Evolutionary conservation across 2,888 invertebrate genomes (phyloP).

Genomic region (Sipha maydis): DNA sequence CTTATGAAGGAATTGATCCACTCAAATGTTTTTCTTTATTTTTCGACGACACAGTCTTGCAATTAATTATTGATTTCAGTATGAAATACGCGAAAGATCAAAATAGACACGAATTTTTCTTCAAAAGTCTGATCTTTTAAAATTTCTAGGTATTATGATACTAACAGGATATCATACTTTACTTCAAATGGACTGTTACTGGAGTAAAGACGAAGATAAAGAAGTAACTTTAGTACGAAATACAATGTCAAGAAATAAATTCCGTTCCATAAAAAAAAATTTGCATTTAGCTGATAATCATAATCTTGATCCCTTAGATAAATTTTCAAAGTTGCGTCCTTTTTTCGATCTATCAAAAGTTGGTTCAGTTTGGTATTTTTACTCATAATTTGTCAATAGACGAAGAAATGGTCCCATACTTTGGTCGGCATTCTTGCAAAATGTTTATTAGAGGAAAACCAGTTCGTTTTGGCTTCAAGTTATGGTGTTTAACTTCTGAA

Average conservation of each 20-base stretch:
- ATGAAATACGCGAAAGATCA: too few relatives aligned
- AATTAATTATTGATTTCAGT: too few relatives aligned
- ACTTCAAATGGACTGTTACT: conserved; percentile 46
- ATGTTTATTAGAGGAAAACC: too few relatives aligned
- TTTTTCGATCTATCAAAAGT: conserved; percentile 53
- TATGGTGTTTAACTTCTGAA: conserved; percentile 51
- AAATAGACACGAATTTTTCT: too few relatives aligned
- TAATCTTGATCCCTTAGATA: conserved; percentile 58
- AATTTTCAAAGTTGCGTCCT: conserved; percentile 63
- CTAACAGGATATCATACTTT: conserved; percentile 31
- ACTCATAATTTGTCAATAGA: conserved; percentile 37
- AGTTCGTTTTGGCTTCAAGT: conserved; percentile 64
- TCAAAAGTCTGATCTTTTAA: background rate
- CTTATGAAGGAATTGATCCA: too few relatives aligned
- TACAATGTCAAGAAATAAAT: conserved; percentile 64
- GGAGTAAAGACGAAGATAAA: conserved; percentile 58
- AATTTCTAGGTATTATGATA: background rate
- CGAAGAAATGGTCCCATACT: conserved; percentile 56
- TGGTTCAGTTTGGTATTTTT: conserved; percentile 22
- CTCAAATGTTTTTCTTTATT: too few relatives aligned
- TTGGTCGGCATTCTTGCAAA: too few relatives aligned
- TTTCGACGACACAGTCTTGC: too few relatives aligned
- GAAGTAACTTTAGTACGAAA: conserved; percentile 50
- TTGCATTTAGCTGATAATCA: conserved; percentile 64
- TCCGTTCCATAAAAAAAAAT: conserved; percentile 61